Evolutionary conservation across 2,888 invertebrate species (phyloP).

Genomic region (Reticulitermes lucifugus): DNA sequence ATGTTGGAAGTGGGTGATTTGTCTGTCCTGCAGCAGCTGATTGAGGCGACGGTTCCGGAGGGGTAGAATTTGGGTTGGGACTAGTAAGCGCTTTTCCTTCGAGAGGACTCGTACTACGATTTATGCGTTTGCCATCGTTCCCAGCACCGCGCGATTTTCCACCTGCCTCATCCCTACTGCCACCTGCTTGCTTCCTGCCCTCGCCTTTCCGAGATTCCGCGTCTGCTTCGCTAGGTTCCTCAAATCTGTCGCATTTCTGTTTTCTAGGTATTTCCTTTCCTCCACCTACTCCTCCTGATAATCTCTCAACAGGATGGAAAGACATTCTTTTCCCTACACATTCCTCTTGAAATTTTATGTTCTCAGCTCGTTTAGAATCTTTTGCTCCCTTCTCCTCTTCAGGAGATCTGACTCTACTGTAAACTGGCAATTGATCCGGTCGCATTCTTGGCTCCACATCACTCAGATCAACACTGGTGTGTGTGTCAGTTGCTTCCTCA

Average conservation of each 20-base stretch:
- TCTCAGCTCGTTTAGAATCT: conserved; percentile 57
- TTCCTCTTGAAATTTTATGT: conserved; percentile 53
- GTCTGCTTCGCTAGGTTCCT: conserved; percentile 59
- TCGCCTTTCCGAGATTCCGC: neutral
- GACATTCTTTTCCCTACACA: conserved; percentile 38
- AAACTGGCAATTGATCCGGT: conserved; percentile 34
- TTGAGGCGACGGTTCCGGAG: conserved; percentile 38
- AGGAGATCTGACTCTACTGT: conserved; percentile 53
- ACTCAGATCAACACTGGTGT: conserved; percentile 43
- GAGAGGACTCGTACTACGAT: conserved; percentile 63
- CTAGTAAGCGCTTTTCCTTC: conserved; percentile 58
- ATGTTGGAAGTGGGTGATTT: conserved; percentile 58
- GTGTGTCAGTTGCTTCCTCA: conserved; percentile 53
- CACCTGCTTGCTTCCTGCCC: neutral
- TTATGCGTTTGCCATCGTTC: conserved; percentile 55
- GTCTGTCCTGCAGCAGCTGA: conserved; percentile 30
- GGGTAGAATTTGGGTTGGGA: conserved; percentile 49
- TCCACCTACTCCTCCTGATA: conserved; percentile 59
- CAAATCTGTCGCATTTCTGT: conserved; percentile 53
- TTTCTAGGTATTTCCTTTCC: conserved; percentile 61
- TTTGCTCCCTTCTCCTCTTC: conserved; percentile 57
- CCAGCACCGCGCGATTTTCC: neutral
- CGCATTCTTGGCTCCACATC: conserved; percentile 33
- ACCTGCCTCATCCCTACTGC: conserved; percentile 51
- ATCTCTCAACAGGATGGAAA: conserved; percentile 55